These are phyloP conservation scores for rat (Rattus norvegicus) DNA, from an alignment of 2,113 vertebrate genomes.

Conservation along the genomic window GRCr8 NC_086027.1:43880501-43881000, in stretches of 20 bases:
- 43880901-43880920: neutral
- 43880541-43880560: neutral
- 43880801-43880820: neutral
- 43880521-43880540: neutral
- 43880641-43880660: neutral
- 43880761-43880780: neutral
- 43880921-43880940: neutral
- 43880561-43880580: neutral
- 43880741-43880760: neutral
- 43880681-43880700: neutral
- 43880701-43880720: neutral
- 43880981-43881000: neutral
- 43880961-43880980: neutral
- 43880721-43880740: neutral
- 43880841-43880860: neutral
- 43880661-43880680: conserved; percentile 81
- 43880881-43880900: neutral
- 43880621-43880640: neutral
- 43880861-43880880: neutral
- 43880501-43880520: neutral
- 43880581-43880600: neutral
- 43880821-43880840: neutral
- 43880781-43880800: neutral
- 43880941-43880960: neutral
- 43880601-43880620: neutral